Evolutionary conservation across 1,140 invertebrate genomes (phyloP).

Genomic region (Ylistrum balloti): DNA sequence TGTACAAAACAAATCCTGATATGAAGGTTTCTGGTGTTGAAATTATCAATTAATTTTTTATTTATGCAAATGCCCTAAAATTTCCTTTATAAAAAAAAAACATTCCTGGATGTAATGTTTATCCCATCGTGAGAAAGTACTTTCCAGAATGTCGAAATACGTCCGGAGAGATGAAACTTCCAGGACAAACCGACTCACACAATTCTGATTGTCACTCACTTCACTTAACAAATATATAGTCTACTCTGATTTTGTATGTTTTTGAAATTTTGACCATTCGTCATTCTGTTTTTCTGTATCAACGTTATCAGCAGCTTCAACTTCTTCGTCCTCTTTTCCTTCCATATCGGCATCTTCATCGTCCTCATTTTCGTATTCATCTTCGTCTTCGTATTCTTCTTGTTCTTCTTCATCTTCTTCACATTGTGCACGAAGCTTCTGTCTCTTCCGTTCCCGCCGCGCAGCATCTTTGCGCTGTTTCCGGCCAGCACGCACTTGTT

Average conservation of each 20-base stretch:
- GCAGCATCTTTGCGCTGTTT: background rate
- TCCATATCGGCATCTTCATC: background rate
- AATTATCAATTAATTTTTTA: no score
- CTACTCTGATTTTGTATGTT: background rate
- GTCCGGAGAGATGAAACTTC: no score
- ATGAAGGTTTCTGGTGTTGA: no score
- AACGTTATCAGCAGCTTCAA: background rate
- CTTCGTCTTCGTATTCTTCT: background rate
- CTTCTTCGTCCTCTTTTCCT: background rate
- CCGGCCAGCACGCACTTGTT: background rate
- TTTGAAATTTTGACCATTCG: background rate
- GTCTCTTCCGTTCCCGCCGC: background rate
- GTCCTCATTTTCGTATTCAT: background rate
- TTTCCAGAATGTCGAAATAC: no score
- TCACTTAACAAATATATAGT: background rate
- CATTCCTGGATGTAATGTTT: no score
- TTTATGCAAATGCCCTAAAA: no score
- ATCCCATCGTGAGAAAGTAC: no score
- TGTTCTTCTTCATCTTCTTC: background rate
- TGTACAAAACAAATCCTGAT: no score
- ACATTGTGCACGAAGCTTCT: background rate
- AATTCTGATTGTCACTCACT: no score
- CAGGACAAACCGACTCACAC: no score
- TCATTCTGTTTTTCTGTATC: background rate
- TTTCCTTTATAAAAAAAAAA: no score